Percentiles rank a stretch among this genome's conserved stretches.
Evolutionary conservation across 2,888 invertebrate species (phyloP).

Genomic region (Neoitamus cyanurus): DNA sequence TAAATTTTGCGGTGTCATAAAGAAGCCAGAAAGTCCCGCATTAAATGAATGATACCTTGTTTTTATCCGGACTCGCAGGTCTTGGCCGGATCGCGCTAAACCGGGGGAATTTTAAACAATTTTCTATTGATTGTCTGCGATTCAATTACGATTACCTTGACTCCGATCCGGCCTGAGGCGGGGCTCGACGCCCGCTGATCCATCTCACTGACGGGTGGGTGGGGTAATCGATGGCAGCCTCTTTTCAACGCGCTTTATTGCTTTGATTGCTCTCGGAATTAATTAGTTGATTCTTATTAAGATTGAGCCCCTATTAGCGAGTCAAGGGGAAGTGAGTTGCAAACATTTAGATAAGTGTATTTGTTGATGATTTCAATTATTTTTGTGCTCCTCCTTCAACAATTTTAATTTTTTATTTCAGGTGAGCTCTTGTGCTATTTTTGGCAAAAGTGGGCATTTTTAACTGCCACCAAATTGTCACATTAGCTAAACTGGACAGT

Average conservation of each 20-base stretch:
- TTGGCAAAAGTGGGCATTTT: too few relatives aligned
- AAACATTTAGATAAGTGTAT: not conserved
- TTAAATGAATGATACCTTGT: slow-evolving; percentile 43
- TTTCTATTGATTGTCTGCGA: slow-evolving; percentile 42
- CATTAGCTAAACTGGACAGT: too few relatives aligned
- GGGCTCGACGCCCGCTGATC: not conserved
- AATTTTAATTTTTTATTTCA: not conserved
- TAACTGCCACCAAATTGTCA: too few relatives aligned
- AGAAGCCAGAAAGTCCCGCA: slow-evolving; percentile 51
- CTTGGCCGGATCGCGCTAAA: not conserved
- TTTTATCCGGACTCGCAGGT: slow-evolving; percentile 24
- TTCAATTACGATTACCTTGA: slow-evolving; percentile 46
- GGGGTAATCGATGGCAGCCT: not conserved
- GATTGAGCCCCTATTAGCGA: not conserved
- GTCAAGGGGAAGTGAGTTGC: not conserved
- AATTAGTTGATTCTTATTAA: not conserved
- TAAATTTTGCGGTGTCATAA: slow-evolving; percentile 65
- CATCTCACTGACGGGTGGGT: not conserved
- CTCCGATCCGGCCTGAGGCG: not conserved
- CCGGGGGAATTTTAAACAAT: slow-evolving; percentile 32
- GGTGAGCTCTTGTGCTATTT: not conserved
- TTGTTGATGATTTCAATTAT: not conserved
- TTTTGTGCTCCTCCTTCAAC: not conserved
- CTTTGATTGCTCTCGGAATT: not conserved
- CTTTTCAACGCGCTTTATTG: not conserved